Evolutionary conservation across 2,797 vertebrate species (phyloP), one percentile per base, ranked within the genome.

Genomic region (Acanthurus tractus): DNA sequence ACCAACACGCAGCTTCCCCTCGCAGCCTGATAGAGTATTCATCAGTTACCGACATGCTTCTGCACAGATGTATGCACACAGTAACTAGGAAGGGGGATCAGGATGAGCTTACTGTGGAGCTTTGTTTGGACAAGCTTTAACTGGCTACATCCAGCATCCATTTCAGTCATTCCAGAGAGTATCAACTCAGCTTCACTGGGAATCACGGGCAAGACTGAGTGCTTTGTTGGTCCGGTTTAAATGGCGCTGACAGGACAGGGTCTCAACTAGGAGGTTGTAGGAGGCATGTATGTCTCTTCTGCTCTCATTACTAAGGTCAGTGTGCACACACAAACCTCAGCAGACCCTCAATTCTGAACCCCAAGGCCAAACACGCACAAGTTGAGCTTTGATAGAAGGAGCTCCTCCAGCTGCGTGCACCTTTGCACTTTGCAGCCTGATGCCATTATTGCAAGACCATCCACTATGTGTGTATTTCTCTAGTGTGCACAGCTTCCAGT

Each of bases 91-190:
- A 58, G 59, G n/a, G 63, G 54, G 59, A 70, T 82, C 70, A 74
- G 11, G 17, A 76, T 77, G 55, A 76, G 76, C 62, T 85, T 36
- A 79, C 54, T 72, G 64, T 76, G 53, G 77, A 63, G 84, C 44
- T 63, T 58, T 69, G 82, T 89, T 90, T 89, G 75, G 74, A 85
- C 53, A 68, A 82, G 82, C 78, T 85, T 87, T 91, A 86, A 83
- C 77, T 62, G 58, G 78, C 73, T 68, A 71, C 82, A 40, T 40
- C 38, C 38, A 68, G 61, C 63, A 15, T 78, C 63, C 74, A 65
- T 82, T 82, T 79, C 72, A 71, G 50, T 74, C 65, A 61, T 79
- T 82, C 70, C 66, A 57, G 69, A 52, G 44, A 75, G 70, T 78
- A 80, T 87, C 63, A 53, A 81, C 79, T 80, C 56, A 11, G 72